phyloP scores from a whole-genome alignment of 2,113 vertebrate species.

The Dipodomys spectabilis region DNA sequence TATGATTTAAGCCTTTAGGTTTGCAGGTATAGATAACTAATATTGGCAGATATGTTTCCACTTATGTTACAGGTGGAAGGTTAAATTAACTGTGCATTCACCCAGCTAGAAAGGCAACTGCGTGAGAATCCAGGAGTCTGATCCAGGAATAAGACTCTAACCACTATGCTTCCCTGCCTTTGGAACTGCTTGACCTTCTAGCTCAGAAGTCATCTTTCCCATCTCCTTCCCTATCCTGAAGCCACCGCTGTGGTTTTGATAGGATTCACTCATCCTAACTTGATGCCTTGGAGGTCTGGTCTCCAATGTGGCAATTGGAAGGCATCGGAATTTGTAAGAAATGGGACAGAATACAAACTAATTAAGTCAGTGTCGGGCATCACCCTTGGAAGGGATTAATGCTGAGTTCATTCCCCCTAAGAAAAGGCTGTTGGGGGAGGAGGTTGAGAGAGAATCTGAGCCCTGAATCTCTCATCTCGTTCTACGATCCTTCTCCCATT shows the following conservation, averaged over 20 bases:
- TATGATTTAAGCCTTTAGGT: neutral
- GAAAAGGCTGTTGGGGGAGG: no score
- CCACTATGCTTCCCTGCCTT: neutral
- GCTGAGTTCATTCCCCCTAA: neutral
- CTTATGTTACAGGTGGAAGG: neutral
- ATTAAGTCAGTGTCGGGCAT: neutral
- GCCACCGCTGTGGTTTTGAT: neutral
- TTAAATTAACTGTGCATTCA: neutral
- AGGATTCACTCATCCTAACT: neutral
- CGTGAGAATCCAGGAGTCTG: neutral
- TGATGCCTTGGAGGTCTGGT: neutral
- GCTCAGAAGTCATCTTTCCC: no score
- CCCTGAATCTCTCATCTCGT: neutral
- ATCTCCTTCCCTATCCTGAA: neutral
- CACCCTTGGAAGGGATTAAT: neutral
- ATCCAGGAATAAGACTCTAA: neutral
- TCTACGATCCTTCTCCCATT: no score
- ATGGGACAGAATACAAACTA: neutral
- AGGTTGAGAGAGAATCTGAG: neutral
- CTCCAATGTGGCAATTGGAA: neutral
- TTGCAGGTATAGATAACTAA: neutral
- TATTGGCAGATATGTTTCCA: neutral
- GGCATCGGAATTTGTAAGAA: neutral
- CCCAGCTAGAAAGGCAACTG: neutral
- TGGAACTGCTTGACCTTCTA: neutral